A percentile compares a stretch with the other conserved stretches of the same genome.
Evolutionary conservation across 2,113 vertebrate species (phyloP).

Genomic region (Poeciliopsis prolifica): DNA sequence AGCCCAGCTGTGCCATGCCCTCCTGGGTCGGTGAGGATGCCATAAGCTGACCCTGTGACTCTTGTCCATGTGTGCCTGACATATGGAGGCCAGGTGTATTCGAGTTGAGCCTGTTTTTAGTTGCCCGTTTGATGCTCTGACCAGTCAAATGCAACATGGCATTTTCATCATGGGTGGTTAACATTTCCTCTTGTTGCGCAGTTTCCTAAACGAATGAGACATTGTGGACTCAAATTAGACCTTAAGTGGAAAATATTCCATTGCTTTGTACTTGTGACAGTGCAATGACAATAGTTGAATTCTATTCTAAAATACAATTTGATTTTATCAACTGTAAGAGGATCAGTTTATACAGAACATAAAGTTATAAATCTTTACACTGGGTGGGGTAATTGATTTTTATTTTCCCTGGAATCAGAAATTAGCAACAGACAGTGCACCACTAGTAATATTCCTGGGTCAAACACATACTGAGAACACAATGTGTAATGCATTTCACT

Average conservation of each 20-base stretch:
- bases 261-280: too few species aligned
- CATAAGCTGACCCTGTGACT: slow-evolving; percentile 45
- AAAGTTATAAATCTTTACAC: too few species aligned
- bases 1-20: slow-evolving; percentile 45
- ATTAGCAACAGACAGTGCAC: too few species aligned
- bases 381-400: too few species aligned
- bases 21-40: slow-evolving; percentile 5
- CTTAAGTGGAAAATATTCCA: not conserved
- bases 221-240: not conserved
- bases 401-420: too few species aligned
- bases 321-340: too few species aligned
- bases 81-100: slow-evolving; percentile 73
- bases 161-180: slow-evolving; percentile 69
- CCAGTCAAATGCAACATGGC: slow-evolving; percentile 69
- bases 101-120: slow-evolving; percentile 66
- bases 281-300: too few species aligned
- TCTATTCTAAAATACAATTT: too few species aligned
- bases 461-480: too few species aligned
- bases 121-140: slow-evolving; percentile 65
- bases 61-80: slow-evolving; percentile 58
- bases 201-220: slow-evolving; percentile 62
- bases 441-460: too few species aligned
- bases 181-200: slow-evolving; percentile 59
- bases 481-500: too few species aligned
- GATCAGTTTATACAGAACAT: too few species aligned